Evolutionary conservation across 1,140 invertebrate genomes (phyloP).

Genomic region (Drusus annulatus): DNA sequence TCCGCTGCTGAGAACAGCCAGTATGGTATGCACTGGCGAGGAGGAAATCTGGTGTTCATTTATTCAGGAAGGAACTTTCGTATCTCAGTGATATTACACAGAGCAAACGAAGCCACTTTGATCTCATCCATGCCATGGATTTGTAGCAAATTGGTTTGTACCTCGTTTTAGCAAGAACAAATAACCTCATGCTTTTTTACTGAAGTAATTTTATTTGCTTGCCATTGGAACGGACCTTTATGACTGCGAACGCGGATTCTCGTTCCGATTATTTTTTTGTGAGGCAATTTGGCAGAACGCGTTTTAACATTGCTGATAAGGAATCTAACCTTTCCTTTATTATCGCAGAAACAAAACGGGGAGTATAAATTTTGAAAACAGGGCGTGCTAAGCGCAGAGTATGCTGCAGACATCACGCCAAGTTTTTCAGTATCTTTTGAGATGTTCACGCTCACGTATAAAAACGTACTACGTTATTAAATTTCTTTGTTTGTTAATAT

Average conservation of each 20-base stretch:
- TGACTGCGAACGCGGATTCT: slow-evolving; percentile 44
- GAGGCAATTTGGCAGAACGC: slow-evolving; percentile 38
- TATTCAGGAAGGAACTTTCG: neutral
- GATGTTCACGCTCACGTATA: slow-evolving; percentile 22
- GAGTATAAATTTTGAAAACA: slow-evolving; percentile 46
- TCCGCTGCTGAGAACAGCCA: neutral
- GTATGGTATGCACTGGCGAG: neutral
- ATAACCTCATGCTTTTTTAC: slow-evolving; percentile 9
- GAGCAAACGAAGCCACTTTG: neutral
- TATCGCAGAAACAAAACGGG: slow-evolving; percentile 28
- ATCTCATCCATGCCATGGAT: neutral
- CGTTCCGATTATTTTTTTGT: slow-evolving; percentile 34
- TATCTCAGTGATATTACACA: neutral
- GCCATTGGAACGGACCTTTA: slow-evolving; percentile 46
- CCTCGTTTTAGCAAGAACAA: neutral
- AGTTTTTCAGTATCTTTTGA: slow-evolving; percentile 25
- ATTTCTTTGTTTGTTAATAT: neutral
- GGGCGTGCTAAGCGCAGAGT: slow-evolving; percentile 33
- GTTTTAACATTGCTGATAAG: slow-evolving; percentile 40
- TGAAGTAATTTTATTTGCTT: slow-evolving; percentile 49
- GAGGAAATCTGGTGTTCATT: neutral
- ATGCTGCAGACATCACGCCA: slow-evolving; percentile 18
- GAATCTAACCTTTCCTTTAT: slow-evolving; percentile 50
- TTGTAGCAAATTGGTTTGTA: slow-evolving; percentile 16
- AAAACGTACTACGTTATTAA: slow-evolving; percentile 25